Conservation (phyloP, 1,140 invertebrate genomes). For the Euborellia annulipes region DNA sequence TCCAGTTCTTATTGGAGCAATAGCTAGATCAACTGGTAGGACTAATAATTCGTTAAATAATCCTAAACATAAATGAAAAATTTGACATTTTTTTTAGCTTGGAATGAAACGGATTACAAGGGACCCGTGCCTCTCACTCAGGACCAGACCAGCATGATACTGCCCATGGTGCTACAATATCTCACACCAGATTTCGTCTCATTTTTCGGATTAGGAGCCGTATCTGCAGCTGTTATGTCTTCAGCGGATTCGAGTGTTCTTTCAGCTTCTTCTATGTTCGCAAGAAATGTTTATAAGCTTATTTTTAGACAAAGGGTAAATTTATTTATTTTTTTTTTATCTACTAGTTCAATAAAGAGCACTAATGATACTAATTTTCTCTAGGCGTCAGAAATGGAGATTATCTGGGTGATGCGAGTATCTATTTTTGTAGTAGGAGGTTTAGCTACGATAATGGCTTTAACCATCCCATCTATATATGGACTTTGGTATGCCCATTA, state of each 20-base stretch:
- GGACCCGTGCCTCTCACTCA: conserved; percentile 54
- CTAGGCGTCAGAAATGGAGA: conserved; percentile 86
- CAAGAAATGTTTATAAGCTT: conserved; percentile 92
- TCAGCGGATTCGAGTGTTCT: conserved; percentile 95
- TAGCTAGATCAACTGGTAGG: conserved; percentile 85
- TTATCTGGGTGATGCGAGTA: conserved; percentile 93
- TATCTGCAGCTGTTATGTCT: conserved; percentile 96
- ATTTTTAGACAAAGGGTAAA: conserved; percentile 81
- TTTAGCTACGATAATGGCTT: conserved; percentile 84
- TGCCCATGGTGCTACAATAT: conserved; percentile 93
- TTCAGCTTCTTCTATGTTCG: conserved; percentile 95
- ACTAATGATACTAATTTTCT: conserved; percentile 7
- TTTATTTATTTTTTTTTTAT: conserved; percentile 5
- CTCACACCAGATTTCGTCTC: conserved; percentile 86
- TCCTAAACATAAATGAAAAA: too few relatives aligned
- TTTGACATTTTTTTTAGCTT: conserved; percentile 40
- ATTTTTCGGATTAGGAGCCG: conserved; percentile 94
- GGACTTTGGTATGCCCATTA: conserved; percentile 93
- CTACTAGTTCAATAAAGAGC: neutral
- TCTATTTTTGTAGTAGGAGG: conserved; percentile 86
- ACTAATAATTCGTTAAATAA: conserved; percentile 11
- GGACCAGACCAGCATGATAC: conserved; percentile 76
- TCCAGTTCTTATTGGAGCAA: conserved; percentile 88
- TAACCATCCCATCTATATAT: conserved; percentile 93
- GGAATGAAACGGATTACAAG: conserved; percentile 78